phyloP scores from a whole-genome alignment of 2,113 vertebrate species.

The Ptychochromis oligacanthus region DNA sequence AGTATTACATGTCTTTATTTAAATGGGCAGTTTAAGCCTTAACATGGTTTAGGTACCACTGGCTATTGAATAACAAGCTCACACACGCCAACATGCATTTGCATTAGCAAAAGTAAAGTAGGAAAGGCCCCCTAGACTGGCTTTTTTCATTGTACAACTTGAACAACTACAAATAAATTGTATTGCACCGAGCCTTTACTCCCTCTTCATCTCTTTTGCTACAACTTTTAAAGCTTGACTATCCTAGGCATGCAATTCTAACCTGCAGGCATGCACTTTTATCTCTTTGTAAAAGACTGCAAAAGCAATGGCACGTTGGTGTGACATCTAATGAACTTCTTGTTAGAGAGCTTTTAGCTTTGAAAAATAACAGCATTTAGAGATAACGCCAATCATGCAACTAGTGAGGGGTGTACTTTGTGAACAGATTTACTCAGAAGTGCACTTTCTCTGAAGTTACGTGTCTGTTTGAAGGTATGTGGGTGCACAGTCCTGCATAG shows the following conservation, averaged over 20 bases:
- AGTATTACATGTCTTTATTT: not conserved
- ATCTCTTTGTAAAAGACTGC: constrained; percentile 1
- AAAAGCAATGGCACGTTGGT: not conserved
- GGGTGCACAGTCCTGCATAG: constrained; percentile 43
- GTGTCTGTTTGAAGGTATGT: constrained; percentile 13
- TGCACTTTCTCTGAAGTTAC: constrained; percentile 61
- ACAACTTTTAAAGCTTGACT: constrained; percentile 1
- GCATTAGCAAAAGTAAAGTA: not conserved
- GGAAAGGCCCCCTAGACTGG: not conserved
- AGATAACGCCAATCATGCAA: not conserved
- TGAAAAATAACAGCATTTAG: not conserved
- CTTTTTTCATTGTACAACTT: not conserved
- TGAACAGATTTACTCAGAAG: constrained; percentile 70
- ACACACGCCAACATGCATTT: not conserved
- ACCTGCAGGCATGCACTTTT: not conserved
- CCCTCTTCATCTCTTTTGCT: constrained; percentile 43
- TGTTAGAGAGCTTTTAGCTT: not conserved
- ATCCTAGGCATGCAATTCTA: too few relatives aligned
- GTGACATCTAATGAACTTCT: not conserved
- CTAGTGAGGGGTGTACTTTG: not conserved
- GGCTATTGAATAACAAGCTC: not conserved
- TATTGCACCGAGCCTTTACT: not conserved
- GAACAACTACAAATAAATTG: not conserved
- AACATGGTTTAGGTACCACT: not conserved
- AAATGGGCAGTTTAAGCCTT: not conserved